These are phyloP conservation scores for Bombylius discolor DNA, from an alignment of 2,888 invertebrate genomes.

Conservation along the genomic window DNA sequence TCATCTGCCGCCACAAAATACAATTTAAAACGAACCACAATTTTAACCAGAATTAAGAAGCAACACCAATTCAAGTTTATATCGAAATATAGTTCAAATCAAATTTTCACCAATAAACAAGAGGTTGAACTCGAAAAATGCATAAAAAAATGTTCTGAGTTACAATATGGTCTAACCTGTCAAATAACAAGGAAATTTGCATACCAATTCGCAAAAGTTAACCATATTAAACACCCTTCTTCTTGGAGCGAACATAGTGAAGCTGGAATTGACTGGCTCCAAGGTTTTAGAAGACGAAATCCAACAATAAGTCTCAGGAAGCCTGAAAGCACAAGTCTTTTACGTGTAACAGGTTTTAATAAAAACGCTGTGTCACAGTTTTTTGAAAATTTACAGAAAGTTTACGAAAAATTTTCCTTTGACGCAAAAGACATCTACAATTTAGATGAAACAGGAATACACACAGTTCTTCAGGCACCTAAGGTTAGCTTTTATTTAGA, in stretches of 20 bases:
- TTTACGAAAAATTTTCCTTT: not conserved
- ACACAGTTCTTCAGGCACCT: conserved; percentile 5
- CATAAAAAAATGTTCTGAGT: not conserved
- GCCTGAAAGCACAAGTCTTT: no score
- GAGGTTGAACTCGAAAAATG: not conserved
- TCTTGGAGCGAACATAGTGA: not conserved
- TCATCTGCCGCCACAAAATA: no score
- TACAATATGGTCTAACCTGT: not conserved
- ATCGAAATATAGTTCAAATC: no score
- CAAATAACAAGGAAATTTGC: not conserved
- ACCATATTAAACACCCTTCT: not conserved
- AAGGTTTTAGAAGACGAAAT: not conserved
- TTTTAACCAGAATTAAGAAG: no score
- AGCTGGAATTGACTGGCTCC: not conserved
- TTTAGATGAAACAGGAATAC: conserved; percentile 10
- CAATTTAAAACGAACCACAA: no score
- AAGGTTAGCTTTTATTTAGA: not conserved
- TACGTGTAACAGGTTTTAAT: no score
- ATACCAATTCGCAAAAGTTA: not conserved
- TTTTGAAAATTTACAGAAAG: not conserved
- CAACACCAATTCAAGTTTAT: no score
- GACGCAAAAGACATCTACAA: conserved; percentile 3
- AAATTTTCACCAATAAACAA: no score
- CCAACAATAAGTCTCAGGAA: no score
- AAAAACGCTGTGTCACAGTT: not conserved